These are phyloP conservation scores for Eudemis profundana DNA, from an alignment of 2,888 invertebrate species.

Conservation along the genomic window DNA sequence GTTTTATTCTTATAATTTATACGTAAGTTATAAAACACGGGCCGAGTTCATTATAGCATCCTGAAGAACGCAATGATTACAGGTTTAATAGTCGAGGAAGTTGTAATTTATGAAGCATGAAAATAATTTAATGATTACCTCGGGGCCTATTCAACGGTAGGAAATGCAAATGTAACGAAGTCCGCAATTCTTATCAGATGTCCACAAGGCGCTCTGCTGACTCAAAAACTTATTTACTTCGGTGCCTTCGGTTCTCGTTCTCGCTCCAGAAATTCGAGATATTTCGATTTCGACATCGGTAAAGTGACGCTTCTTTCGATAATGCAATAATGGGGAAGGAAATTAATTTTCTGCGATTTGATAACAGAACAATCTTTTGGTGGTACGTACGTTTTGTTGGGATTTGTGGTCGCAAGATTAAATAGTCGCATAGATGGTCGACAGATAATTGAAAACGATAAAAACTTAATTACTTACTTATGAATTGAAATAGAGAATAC, in stretches of 20 bases:
- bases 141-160: conserved; percentile 32
- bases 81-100: conserved; percentile 39
- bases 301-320: conserved; percentile 40
- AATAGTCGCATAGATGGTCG: too few relatives aligned
- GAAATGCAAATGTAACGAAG: conserved; percentile 52
- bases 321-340: conserved; percentile 47
- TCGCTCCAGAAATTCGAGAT: conserved; percentile 52
- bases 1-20: conserved; percentile 28
- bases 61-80: conserved; percentile 31
- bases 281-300: conserved; percentile 36
- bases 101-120: conserved; percentile 41
- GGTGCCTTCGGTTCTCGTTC: conserved; percentile 45
- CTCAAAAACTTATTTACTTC: conserved; percentile 60
- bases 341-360: conserved; percentile 54
- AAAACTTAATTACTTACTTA: not conserved
- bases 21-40: conserved; percentile 21
- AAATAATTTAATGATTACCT: conserved; percentile 35
- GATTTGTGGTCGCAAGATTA: conserved; percentile 4
- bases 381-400: not conserved
- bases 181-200: conserved; percentile 63
- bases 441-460: not conserved
- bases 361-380: conserved; percentile 45
- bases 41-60: conserved; percentile 34
- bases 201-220: conserved; percentile 52
- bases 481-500: too few relatives aligned